Evolutionary conservation across 2,797 vertebrate genomes (phyloP).

Genomic region (Sphenopsis melanotis): DNA sequence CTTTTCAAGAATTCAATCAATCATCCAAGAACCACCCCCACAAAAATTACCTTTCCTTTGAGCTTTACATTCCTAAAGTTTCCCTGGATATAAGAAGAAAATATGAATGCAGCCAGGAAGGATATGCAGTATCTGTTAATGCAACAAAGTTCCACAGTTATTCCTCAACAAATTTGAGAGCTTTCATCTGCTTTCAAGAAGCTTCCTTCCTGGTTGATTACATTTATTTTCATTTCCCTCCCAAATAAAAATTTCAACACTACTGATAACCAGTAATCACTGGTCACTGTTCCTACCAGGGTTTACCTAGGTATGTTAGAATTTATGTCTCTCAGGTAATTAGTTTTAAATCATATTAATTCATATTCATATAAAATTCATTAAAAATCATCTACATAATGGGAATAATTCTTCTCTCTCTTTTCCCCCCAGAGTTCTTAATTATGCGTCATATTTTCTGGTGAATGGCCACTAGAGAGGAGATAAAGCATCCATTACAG

Average conservation of each 20-base stretch:
- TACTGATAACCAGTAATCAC: not conserved
- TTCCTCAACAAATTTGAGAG: not conserved
- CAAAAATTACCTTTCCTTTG: not conserved
- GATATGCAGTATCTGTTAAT: not conserved
- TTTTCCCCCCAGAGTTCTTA: not conserved
- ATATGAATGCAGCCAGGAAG: not conserved
- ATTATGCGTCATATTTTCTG: slow-evolving; percentile 45
- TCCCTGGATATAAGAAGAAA: not conserved
- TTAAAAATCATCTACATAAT: slow-evolving; percentile 1
- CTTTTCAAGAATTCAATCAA: not conserved
- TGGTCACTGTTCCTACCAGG: not conserved
- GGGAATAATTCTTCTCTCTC: not conserved
- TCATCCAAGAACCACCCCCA: not conserved
- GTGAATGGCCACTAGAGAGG: slow-evolving; percentile 11
- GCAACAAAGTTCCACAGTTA: not conserved
- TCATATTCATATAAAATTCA: slow-evolving; percentile 11
- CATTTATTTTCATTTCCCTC: not conserved
- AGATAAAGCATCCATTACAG: slow-evolving; percentile 22
- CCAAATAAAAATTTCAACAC: not conserved
- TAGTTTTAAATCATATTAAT: slow-evolving; percentile 24
- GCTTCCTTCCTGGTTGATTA: not conserved
- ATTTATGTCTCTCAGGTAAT: not conserved
- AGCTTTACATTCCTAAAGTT: not conserved
- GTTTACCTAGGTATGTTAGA: not conserved
- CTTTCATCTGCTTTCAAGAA: not conserved